Evolutionary conservation across 2,888 invertebrate species (phyloP).

Genomic region (Cantharis rufa): DNA sequence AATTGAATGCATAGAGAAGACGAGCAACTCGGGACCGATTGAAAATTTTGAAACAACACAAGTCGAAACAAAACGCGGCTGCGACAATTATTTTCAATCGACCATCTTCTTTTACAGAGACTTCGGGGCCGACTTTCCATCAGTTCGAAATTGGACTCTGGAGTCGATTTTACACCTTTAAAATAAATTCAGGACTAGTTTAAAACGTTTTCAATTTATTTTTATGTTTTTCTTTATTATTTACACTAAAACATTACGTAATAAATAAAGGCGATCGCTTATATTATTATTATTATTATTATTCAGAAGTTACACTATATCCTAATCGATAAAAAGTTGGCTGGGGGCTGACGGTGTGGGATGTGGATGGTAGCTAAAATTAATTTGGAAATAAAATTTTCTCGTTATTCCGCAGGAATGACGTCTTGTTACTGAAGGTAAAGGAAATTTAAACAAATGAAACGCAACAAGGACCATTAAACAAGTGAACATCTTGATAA

Average conservation of each 20-base stretch:
- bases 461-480: conserved; percentile 55
- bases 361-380: not conserved
- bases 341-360: not conserved
- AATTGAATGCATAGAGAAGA: conserved; percentile 55
- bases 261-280: not conserved
- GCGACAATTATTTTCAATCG: conserved; percentile 58
- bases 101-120: conserved; percentile 41
- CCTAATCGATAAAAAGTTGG: not conserved
- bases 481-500: conserved; percentile 59
- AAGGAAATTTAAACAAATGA: conserved; percentile 46
- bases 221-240: conserved; percentile 36
- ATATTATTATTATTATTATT: not conserved
- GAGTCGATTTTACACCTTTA: conserved; percentile 49
- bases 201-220: conserved; percentile 49
- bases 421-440: conserved; percentile 17
- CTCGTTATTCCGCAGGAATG: conserved; percentile 3
- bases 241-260: not conserved
- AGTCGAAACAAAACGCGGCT: conserved; percentile 47
- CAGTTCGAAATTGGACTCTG: conserved; percentile 45
- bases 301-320: not conserved
- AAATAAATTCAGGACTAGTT: conserved; percentile 48
- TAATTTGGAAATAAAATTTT: not conserved
- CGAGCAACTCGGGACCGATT: conserved; percentile 54
- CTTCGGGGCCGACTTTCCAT: conserved; percentile 47
- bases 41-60: conserved; percentile 46